A percentile compares a stretch with the other conserved stretches of the same genome.
These are phyloP conservation scores for Drosophila mimica DNA, from an alignment of 2,888 invertebrate genomes.

Conservation along the genomic window DNA sequence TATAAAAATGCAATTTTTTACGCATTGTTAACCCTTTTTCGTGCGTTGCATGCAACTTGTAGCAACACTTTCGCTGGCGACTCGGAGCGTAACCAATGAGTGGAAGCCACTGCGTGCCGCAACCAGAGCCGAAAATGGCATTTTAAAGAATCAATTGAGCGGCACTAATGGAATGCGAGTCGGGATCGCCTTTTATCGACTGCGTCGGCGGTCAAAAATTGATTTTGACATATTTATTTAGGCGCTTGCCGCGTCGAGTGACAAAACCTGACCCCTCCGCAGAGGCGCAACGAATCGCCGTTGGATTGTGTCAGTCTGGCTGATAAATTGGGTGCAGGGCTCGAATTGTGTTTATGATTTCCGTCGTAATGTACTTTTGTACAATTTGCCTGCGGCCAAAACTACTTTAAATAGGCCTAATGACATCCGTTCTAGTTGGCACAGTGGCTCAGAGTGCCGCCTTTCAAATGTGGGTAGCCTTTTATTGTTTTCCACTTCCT, in stretches of 20 bases:
- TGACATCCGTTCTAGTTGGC: conserved; percentile 73
- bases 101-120: conserved; percentile 13
- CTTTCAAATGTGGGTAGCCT: conserved; percentile 61
- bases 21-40: conserved; percentile 28
- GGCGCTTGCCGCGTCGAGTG: conserved; percentile 40
- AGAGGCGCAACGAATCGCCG: conserved; percentile 68
- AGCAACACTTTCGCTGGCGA: neutral
- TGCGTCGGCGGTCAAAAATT: conserved; percentile 54
- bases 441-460: conserved; percentile 42
- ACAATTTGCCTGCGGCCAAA: conserved; percentile 63
- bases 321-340: conserved; percentile 52
- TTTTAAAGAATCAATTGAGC: conserved; percentile 71
- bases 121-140: conserved; percentile 36
- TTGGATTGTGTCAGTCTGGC: conserved; percentile 37
- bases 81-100: conserved; percentile 36
- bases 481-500: conserved; percentile 82
- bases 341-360: conserved; percentile 59
- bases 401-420: conserved; percentile 75
- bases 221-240: conserved; percentile 78
- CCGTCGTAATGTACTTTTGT: conserved; percentile 24
- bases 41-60: conserved; percentile 7
- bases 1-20: neutral
- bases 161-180: conserved; percentile 63
- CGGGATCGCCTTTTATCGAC: conserved; percentile 38
- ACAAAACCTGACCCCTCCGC: conserved; percentile 64